These are phyloP conservation scores for Stenolophus ochropezus DNA, from an alignment of 2,888 invertebrate species.

Conservation along the genomic window DNA sequence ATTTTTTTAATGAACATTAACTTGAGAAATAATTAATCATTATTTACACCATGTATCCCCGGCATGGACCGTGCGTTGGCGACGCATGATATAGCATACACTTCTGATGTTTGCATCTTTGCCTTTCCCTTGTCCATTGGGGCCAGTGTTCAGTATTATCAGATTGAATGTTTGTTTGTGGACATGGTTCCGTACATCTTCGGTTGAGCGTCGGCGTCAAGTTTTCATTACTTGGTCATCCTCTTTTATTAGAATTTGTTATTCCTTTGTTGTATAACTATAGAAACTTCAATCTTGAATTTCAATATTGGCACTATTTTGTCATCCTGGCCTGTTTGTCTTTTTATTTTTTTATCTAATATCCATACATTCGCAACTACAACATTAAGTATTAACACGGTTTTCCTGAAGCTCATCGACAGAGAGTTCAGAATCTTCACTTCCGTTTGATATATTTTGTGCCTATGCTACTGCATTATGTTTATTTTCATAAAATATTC, in stretches of 20 bases:
- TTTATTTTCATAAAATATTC: background rate
- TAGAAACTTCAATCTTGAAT: constrained; percentile 48
- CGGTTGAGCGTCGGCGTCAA: background rate
- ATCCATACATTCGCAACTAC: constrained; percentile 62
- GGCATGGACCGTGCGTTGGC: no score
- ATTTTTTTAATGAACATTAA: no score
- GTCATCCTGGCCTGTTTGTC: constrained; percentile 12
- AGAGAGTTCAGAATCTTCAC: background rate
- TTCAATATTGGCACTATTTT: constrained; percentile 26
- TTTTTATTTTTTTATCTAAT: constrained; percentile 59
- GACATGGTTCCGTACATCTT: background rate
- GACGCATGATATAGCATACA: no score
- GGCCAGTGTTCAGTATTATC: background rate
- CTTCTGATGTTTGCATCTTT: background rate
- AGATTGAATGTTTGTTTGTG: background rate
- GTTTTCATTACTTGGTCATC: constrained; percentile 20
- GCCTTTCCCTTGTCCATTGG: background rate
- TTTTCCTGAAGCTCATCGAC: background rate
- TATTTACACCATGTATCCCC: no score
- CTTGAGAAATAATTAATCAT: no score
- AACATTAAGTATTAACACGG: constrained; percentile 58
- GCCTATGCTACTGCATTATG: background rate
- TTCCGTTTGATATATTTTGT: background rate
- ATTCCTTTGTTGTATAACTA: constrained; percentile 33
- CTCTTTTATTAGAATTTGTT: constrained; percentile 15